These are phyloP conservation scores for Phymorhynchus buccinoides DNA, from an alignment of 1,140 invertebrate genomes.

Conservation along the genomic window DNA sequence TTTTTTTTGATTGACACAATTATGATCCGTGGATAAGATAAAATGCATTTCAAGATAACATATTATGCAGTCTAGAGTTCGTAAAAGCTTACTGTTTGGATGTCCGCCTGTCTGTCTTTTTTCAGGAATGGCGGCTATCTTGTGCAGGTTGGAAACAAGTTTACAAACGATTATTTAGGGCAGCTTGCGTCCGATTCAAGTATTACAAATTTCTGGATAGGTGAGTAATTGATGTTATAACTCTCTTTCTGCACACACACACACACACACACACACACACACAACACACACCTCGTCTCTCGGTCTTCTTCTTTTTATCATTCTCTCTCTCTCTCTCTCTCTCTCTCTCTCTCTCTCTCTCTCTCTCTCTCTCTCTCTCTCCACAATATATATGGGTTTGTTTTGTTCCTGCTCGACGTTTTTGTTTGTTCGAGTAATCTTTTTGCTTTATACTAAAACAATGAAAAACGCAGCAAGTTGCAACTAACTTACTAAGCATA, in stretches of 20 bases:
- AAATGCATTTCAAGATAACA: no score
- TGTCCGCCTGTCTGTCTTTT: slow-evolving; percentile 63
- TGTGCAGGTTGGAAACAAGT: slow-evolving; percentile 74
- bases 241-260: no score
- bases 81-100: no score
- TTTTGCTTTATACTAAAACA: no score
- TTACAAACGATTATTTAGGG: slow-evolving; percentile 78
- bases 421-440: no score
- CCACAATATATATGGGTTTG: no score
- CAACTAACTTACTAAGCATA: no score
- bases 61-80: no score
- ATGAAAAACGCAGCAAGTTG: no score
- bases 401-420: no score
- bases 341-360: not conserved
- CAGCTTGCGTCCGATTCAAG: slow-evolving; percentile 75
- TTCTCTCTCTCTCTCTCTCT: not conserved
- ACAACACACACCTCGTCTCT: not conserved
- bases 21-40: no score
- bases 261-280: not conserved
- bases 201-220: slow-evolving; percentile 60
- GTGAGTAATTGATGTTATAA: slow-evolving; percentile 39
- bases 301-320: not conserved
- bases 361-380: not conserved
- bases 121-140: slow-evolving; percentile 75
- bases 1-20: no score